Base-by-base conservation (phyloP, 1,140 invertebrate species). In the Odontomachus brunneus region DNA sequence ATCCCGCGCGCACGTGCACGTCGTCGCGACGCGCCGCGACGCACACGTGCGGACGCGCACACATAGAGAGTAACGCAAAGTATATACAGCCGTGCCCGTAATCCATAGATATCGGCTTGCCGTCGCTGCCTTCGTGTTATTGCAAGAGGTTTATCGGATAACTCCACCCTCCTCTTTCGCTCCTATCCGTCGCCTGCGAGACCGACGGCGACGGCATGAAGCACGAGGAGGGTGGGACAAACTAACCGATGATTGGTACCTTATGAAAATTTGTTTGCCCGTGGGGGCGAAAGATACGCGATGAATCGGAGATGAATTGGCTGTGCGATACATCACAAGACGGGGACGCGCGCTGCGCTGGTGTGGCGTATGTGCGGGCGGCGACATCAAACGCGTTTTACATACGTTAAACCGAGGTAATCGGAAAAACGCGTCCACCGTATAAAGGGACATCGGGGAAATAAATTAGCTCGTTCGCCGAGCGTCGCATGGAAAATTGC, bases 91-190 rank as follows among this genome's bases (percentile, higher is more conserved):
- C 67, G 49, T 66, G 63, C 29, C 60, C 66, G 62, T 87, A 84
- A 87, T 87, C 86, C 85, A 60, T 85, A 76, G 83, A 88, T 88
- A 87, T 85, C 86, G 82, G 84, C 84, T 85, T 83, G 83, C 74
- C 88, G 87, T 88, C 87, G 84, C 51, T 83, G 86, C 65, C 76
- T 85, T 83, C 78, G 62, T 83, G 78, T 84, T 82, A 83, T 85
- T 88, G 83, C 86, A 71, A 82, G 57, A 85, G 83, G 33, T 87
- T 88, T 88, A 88, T 87, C 85, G 78, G 73, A 83, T 88, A 80
- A 71, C 65, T 80, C 75, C 33, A 26, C 63, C 83, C 72, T 19
- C 59, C 38, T 44, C 15, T n/a, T 44, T 51, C 17, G 1, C 55
- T 26, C 17, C 48, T 5, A 4, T 4, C 14, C 62, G 2, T 33